Evolutionary conservation across 2,797 vertebrate genomes (phyloP), one percentile per base, ranked within the genome.

Genomic region (Hippoglossus hippoglossus): DNA sequence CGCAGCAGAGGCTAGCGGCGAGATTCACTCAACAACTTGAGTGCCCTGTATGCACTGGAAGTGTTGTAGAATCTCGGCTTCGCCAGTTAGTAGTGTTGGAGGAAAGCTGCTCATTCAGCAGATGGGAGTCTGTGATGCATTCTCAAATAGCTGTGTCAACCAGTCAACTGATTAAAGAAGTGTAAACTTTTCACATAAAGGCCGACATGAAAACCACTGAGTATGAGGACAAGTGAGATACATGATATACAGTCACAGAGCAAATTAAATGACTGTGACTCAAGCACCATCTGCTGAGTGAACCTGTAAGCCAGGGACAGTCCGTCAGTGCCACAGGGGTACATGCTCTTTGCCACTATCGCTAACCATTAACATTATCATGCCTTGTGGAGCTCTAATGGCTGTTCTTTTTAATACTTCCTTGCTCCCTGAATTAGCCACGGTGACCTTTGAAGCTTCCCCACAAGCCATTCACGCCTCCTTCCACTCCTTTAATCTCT

Each of bases 1-100:
- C 77, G 4, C 83, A 89, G 90, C 91, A 87, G 84, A 91, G 73
- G 65, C 77, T 57, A 53, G 61, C 64, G 26, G 50, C 41, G 57
- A 85, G 77, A 77, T 81, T 89, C 81, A 74, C 81, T 80, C 66
- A 74, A 84, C 81, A 75, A 80, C 71, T 81, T 49, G 25, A 68
- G 59, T 24, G 62, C 67, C 60, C 71, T 21, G 64, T 52, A 71
- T 64, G 49, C 69, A 79, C 78, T 65, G 70, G 69, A 72, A 73
- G 71, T 71, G 85, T 77, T 69, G 73, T 59, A 52, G 79, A 78
- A 56, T 86, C 72, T 83, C 76, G 50, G 74, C 71, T 39, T 62
- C 54, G 76, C 87, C 85, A 88, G 89, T 94, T 89, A 89, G 85
- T 46, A 67, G 68, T 25, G 66, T 80, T 12, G 9, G 53, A 18